Base-by-base conservation (phyloP, 2,797 vertebrate genomes). In the Sarcophilus harrisii region DNA sequence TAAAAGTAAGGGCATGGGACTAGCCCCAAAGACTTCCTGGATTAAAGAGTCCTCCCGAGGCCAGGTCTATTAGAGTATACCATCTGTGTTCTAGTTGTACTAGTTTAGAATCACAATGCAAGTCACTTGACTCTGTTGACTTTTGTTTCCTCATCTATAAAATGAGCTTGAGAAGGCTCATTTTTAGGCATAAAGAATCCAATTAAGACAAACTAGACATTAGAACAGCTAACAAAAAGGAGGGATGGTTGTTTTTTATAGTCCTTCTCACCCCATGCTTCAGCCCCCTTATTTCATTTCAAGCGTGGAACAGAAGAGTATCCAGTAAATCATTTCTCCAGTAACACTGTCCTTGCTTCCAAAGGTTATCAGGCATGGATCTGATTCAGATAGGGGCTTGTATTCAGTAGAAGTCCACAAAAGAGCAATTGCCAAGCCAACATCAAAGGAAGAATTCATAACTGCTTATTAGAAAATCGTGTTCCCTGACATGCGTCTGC, bases 391-490 rank as follows among this genome's bases (percentile, higher is more conserved):
- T 94, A 27, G 38, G 81, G 91, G 94, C 90, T 5, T 93, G 52
- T 93, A 87, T 95, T 90, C 58, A 73, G 16, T 91, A 3, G 18
- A 94, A 87, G 91, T 93, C 92, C 54, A 90, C 0, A 32, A 49
- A 66, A 96, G 54, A 94, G 59, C 93, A 96, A 87, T 9, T 8
- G 96, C n/a, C 92, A 97, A 95, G 59, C 1, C 5, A 87, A 94
- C 93, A 95, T 97, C 95, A 96, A 97, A 97, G 94, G 55, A 94
- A 91, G 91, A 95, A 94, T 97, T 95, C 92, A 59, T 45, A 92
- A 62, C 5, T 87, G 57, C 38, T 93, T 92, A 91, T 45, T 94
- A 59, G 57, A 96, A 96, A 94, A 87, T 91, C 87, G 52, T 60
- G 54, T 49, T 95, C 93, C 32, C 24, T 94, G 9, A 29, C 11